Evolutionary conservation across 2,888 invertebrate genomes (phyloP), one percentile per base, ranked within the genome.

Genomic region (Melipona bicolor): DNA sequence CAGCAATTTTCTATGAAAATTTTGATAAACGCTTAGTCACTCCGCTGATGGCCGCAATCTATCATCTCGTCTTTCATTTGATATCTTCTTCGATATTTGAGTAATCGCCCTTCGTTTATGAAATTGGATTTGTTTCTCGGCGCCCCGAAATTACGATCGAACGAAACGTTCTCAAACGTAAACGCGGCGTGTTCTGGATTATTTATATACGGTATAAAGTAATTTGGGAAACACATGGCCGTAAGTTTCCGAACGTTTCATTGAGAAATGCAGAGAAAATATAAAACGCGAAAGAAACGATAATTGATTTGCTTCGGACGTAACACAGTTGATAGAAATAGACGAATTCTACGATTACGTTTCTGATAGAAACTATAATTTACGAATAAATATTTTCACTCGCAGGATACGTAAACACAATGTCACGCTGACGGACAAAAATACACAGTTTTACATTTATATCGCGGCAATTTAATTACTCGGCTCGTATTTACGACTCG

Each of bases 1-100:
- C 83, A 83, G 72, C 83, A 76, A 81, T 83, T 69, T 72, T 32
- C 82, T 76, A 73, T 68, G 82, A 82, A 83, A 83, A 81, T 81
- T 76, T 76, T 76, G 71, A 71, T 81, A 82, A 83, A 83, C 76
- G 83, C 83, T 72, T 81, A 72, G 83, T 83, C 82, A 83, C 59
- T 36, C 62, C 21, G 50, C 56, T 72, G 82, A 69, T 81, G 82
- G 68, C 62, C n/a, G 82, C 77, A 83, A 83, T 82, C 82, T 81
- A 83, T 83, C 83, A 83, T 81, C 82, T 54, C 24, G 50, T 61
- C 82, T 75, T 76, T 83, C 62, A 81, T 76, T 83, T 62, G 67
- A 72, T 81, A 67, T 72, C 76, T 82, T 54, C 75, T 68, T 72
- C 56, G n/a, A 76, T 68, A 68, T 62, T 72, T 83, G 71, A 71